Evolutionary conservation across 2,888 invertebrate genomes (phyloP).

Genomic region (Teleogryllus oceanicus): DNA sequence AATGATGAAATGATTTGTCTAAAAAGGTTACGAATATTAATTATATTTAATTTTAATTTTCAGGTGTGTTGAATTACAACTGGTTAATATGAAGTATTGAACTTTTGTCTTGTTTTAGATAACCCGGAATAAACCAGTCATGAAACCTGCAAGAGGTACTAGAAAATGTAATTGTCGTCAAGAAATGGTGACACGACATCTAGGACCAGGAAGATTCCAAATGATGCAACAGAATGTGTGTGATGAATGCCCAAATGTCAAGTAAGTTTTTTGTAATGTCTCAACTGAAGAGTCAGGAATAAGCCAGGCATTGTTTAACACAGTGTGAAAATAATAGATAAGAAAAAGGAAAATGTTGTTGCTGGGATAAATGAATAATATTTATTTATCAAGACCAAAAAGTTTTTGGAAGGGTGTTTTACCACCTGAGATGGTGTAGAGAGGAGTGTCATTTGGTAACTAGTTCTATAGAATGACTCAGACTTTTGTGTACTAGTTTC

Average conservation of each 20-base stretch:
- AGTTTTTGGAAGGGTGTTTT: too few species aligned
- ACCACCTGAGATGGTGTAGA: too few species aligned
- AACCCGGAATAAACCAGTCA: slow-evolving; percentile 94
- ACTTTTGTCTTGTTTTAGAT: slow-evolving; percentile 56
- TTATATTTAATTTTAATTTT: not conserved
- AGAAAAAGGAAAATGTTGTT: too few species aligned
- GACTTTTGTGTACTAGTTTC: too few species aligned
- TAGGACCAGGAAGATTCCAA: slow-evolving; percentile 95
- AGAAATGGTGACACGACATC: slow-evolving; percentile 95
- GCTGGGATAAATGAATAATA: too few species aligned
- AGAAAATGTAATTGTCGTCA: slow-evolving; percentile 97
- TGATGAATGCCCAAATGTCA: slow-evolving; percentile 98
- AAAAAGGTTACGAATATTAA: not conserved
- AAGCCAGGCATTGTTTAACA: too few species aligned
- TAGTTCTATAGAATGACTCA: too few species aligned
- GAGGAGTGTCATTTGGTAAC: too few species aligned
- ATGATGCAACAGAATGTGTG: slow-evolving; percentile 98
- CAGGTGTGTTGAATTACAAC: not conserved
- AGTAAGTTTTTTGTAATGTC: slow-evolving; percentile 48
- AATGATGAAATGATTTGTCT: not conserved
- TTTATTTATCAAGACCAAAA: too few species aligned
- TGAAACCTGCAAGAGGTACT: slow-evolving; percentile 89
- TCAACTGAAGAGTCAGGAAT: too few species aligned
- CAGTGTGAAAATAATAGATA: too few species aligned
- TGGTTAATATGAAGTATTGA: not conserved